Evolutionary conservation across 1,140 invertebrate genomes (phyloP).

Genomic region (Triops cancriformis): DNA sequence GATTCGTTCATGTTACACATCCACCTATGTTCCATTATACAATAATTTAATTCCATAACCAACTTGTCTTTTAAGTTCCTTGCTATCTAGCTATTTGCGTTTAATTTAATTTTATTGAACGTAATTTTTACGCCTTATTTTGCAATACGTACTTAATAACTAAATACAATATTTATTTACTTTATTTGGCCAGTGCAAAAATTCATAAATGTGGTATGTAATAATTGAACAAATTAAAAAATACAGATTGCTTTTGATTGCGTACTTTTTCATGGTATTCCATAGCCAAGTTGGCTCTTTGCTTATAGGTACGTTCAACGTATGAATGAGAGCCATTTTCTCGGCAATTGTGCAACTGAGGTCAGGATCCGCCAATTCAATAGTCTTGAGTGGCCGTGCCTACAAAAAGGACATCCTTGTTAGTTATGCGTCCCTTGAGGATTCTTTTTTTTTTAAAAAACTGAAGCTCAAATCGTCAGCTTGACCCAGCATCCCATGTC

Average conservation of each 20-base stretch:
- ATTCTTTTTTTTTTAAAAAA: background rate
- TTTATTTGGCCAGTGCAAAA: no score
- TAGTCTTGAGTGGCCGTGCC: constrained; percentile 69
- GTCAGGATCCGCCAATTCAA: constrained; percentile 64
- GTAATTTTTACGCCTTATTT: no score
- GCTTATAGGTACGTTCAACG: constrained; percentile 82
- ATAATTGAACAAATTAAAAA: no score
- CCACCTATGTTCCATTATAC: background rate
- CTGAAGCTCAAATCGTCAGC: background rate
- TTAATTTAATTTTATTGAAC: no score
- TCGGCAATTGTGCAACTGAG: constrained; percentile 74
- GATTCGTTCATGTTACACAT: constrained; percentile 25
- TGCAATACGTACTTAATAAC: no score
- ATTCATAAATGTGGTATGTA: no score
- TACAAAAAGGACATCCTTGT: constrained; percentile 38
- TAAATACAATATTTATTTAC: no score
- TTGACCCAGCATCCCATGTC: background rate
- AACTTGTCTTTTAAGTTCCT: no score
- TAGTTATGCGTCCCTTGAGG: background rate
- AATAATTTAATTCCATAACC: no score
- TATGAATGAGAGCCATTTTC: constrained; percentile 85
- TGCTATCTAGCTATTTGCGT: no score
- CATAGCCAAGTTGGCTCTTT: constrained; percentile 91
- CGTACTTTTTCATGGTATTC: constrained; percentile 58
- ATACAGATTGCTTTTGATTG: no score